Evolutionary conservation across 1,140 invertebrate species (phyloP).

Genomic region (Macrobrachium rosenbergii): DNA sequence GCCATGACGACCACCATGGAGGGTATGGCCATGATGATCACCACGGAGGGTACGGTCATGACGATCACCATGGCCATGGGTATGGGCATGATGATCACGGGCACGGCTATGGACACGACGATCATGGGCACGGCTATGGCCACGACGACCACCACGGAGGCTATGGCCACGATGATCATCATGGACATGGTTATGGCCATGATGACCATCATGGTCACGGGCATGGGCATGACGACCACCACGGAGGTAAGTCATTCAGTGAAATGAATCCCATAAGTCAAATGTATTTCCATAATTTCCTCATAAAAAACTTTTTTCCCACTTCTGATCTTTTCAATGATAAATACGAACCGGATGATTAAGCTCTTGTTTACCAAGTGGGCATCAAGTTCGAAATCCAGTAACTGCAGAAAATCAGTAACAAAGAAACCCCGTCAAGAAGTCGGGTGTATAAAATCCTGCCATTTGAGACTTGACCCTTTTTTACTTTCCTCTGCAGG

Average conservation of each 20-base stretch:
- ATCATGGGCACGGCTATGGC: neutral
- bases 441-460: no score
- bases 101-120: conserved; percentile 13
- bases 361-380: no score
- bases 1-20: neutral
- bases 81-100: conserved; percentile 23
- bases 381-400: no score
- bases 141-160: conserved; percentile 1
- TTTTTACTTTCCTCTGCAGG: neutral
- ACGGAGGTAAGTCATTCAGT: conserved; percentile 5
- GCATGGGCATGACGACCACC: conserved; percentile 19
- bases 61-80: conserved; percentile 8
- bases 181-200: conserved; percentile 12
- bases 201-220: conserved; percentile 21
- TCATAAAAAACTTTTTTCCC: no score
- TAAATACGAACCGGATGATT: no score
- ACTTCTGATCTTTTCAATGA: no score
- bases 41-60: conserved; percentile 17
- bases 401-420: no score
- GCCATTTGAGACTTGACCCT: no score
- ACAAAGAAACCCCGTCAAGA: no score
- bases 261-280: no score
- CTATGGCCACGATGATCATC: conserved; percentile 25
- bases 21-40: conserved; percentile 29
- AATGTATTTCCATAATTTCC: no score